A percentile compares a stretch with the other conserved stretches of the same genome.
phyloP scores from a whole-genome alignment of 2,888 invertebrate species.

The Drosophila mettleri region DNA sequence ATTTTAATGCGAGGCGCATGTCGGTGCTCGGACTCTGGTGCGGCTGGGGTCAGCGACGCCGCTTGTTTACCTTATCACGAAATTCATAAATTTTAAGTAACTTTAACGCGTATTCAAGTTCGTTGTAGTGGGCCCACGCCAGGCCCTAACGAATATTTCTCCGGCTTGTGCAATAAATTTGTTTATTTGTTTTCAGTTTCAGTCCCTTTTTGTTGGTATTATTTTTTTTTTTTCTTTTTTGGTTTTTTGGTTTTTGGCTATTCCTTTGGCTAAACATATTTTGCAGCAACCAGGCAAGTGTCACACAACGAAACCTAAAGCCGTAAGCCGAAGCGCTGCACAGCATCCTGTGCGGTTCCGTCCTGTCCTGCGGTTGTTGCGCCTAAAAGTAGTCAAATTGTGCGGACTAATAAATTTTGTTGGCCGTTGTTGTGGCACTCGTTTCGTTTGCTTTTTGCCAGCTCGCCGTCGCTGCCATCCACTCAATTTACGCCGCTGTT shows the following conservation, averaged over 20 bases:
- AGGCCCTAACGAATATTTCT: conserved; percentile 68
- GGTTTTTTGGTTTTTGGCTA: conserved; percentile 39
- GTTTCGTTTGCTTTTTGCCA: conserved; percentile 61
- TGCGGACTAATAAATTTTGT: conserved; percentile 80
- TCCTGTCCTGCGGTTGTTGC: conserved; percentile 77
- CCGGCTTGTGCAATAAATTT: conserved; percentile 76
- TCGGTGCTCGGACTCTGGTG: conserved; percentile 22
- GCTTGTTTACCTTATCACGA: conserved; percentile 78
- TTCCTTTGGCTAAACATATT: conserved; percentile 70
- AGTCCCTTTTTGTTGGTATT: conserved; percentile 56
- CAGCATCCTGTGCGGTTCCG: conserved; percentile 38
- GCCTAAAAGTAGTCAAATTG: conserved; percentile 80
- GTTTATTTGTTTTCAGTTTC: conserved; percentile 68
- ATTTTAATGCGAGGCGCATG: conserved; percentile 40
- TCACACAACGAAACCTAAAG: conserved; percentile 51
- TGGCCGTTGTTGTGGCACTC: conserved; percentile 76
- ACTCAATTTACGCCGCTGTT: conserved; percentile 76
- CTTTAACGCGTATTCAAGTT: conserved; percentile 71
- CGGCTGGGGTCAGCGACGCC: conserved; percentile 28
- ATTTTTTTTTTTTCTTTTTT: conserved; percentile 13
- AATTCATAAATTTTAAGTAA: conserved; percentile 80
- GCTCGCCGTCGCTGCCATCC: conserved; percentile 46
- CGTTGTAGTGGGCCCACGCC: conserved; percentile 31
- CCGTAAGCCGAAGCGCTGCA: conserved; percentile 36
- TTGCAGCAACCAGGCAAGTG: conserved; percentile 57